A percentile compares a stretch with the other conserved stretches of the same genome.
phyloP scores from a whole-genome alignment of 2,888 invertebrate genomes.

The Therioaphis trifolii region DNA sequence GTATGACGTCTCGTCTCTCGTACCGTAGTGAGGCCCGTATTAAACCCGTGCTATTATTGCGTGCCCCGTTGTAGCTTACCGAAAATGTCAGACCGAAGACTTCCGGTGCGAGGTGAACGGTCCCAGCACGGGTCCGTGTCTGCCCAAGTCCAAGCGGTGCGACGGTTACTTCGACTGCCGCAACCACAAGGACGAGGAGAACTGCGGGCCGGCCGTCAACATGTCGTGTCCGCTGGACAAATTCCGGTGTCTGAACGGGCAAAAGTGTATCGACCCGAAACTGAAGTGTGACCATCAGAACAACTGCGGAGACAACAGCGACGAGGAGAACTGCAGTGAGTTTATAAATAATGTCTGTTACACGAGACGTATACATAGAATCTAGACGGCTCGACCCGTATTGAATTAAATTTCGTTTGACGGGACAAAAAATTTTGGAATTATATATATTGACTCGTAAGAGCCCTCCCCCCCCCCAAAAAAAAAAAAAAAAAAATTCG shows the following conservation, averaged over 20 bases:
- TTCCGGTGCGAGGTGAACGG: constrained; percentile 82
- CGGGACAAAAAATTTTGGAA: too few species aligned
- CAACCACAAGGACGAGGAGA: constrained; percentile 83
- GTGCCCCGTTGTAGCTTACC: constrained; percentile 76
- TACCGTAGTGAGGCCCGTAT: too few species aligned
- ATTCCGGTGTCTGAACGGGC: constrained; percentile 84
- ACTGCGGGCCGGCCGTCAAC: constrained; percentile 72
- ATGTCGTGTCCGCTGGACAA: constrained; percentile 81
- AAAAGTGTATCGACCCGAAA: constrained; percentile 82
- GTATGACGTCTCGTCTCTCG: too few species aligned
- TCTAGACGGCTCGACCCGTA: too few species aligned
- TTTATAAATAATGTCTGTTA: constrained; percentile 67
- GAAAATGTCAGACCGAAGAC: constrained; percentile 87
- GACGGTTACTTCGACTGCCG: constrained; percentile 93
- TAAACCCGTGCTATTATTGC: background rate
- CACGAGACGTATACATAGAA: too few species aligned
- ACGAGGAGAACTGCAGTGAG: constrained; percentile 90
- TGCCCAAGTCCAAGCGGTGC: constrained; percentile 88
- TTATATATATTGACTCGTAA: too few species aligned
- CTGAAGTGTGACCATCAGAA: constrained; percentile 89
- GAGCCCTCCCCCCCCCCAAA: too few species aligned
- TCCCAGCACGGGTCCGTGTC: constrained; percentile 82
- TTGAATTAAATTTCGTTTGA: too few species aligned
- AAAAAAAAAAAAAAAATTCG: too few species aligned
- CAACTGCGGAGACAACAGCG: constrained; percentile 91